These are phyloP conservation scores for Xanthia togata DNA, from an alignment of 2,888 invertebrate species.

Conservation along the genomic window DNA sequence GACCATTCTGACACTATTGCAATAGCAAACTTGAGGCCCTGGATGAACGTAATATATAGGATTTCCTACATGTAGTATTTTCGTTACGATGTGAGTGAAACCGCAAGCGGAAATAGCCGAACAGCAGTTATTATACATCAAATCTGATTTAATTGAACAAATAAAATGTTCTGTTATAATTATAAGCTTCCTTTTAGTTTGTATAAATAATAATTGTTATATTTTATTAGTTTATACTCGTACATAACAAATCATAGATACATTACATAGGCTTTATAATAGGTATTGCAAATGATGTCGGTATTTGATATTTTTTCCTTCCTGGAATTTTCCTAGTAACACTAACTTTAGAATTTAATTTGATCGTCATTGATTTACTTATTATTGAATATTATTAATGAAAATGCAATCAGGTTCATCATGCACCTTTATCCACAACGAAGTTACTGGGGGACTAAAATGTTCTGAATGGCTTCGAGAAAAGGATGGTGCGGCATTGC, in stretches of 20 bases:
- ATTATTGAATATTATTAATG: neutral
- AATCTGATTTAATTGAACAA: neutral
- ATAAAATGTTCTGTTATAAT: neutral
- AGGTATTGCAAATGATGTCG: constrained; percentile 1
- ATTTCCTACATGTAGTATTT: neutral
- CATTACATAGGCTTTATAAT: neutral
- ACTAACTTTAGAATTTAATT: neutral
- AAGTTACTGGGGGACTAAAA: too few species aligned
- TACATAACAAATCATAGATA: constrained; percentile 3
- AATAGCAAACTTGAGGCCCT: too few species aligned
- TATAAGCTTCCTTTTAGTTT: neutral
- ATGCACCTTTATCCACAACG: too few species aligned
- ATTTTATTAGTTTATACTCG: neutral
- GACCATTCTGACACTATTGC: too few species aligned
- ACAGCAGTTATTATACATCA: neutral
- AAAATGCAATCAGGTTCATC: neutral
- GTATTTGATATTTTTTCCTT: constrained; percentile 28
- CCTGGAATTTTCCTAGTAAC: constrained; percentile 28
- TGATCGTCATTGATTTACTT: constrained; percentile 10
- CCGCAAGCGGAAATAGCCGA: neutral
- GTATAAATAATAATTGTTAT: neutral
- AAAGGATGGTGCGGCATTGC: too few species aligned
- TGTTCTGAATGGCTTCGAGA: too few species aligned
- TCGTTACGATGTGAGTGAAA: neutral
- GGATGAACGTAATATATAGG: neutral